These are phyloP conservation scores for Microctenopoma stevenorrisi DNA, from an alignment of 2,797 vertebrate species.

Conservation along the genomic window DNA sequence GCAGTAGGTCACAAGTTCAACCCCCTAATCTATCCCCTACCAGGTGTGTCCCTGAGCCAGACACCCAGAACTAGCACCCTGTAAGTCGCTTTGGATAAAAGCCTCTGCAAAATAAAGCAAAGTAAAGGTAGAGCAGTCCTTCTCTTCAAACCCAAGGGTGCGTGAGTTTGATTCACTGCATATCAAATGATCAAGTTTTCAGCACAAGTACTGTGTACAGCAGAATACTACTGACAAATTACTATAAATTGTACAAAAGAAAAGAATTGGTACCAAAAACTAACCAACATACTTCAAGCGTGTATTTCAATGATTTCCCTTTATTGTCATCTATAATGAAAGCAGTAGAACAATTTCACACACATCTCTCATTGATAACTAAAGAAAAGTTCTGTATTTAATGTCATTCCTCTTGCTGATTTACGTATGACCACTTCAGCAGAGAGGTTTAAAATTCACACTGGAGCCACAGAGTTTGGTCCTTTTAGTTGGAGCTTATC, in stretches of 20 bases:
- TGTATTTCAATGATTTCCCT: not conserved
- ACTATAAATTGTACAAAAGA: too few relatives aligned
- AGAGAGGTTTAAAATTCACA: slow-evolving; percentile 39
- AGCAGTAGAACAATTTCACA: not conserved
- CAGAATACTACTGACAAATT: slow-evolving; percentile 10
- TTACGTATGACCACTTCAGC: slow-evolving; percentile 27
- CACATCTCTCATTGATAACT: not conserved
- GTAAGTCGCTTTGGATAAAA: too few relatives aligned
- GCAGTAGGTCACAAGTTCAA: too few relatives aligned
- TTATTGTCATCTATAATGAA: slow-evolving; percentile 7
- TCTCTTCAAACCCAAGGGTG: too few relatives aligned
- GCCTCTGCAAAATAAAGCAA: too few relatives aligned
- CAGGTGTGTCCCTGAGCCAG: too few relatives aligned
- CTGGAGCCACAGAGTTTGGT: slow-evolving; percentile 38
- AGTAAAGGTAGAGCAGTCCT: too few relatives aligned
- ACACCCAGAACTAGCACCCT: too few relatives aligned
- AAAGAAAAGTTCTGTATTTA: slow-evolving; percentile 13
- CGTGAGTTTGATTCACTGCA: too few relatives aligned
- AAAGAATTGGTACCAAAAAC: not conserved
- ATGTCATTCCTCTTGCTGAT: slow-evolving; percentile 14
- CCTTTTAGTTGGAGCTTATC: slow-evolving; percentile 35
- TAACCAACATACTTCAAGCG: not conserved
- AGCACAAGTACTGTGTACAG: too few relatives aligned
- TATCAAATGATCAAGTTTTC: too few relatives aligned
- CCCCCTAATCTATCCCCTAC: too few relatives aligned